Conservation (phyloP, 2,797 vertebrate genomes). For the Falco concolor region DNA sequence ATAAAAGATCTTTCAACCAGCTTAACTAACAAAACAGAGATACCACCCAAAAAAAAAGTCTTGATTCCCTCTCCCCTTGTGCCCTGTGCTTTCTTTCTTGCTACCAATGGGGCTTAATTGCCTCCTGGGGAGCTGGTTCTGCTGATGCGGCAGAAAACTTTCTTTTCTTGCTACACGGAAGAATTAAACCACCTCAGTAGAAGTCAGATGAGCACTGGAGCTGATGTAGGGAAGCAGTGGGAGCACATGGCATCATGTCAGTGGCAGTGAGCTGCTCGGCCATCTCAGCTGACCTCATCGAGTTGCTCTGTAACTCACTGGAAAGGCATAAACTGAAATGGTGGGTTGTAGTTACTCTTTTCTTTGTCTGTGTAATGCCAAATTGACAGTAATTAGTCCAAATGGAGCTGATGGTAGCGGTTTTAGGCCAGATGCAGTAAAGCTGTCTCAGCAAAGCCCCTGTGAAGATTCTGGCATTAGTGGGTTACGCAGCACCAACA, state of each 20-base stretch:
- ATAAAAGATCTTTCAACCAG: not conserved
- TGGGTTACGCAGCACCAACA: not conserved
- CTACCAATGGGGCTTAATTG: not conserved
- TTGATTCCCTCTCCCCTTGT: not conserved
- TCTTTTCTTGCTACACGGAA: not conserved
- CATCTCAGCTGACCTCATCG: not conserved
- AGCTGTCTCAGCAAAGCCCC: not conserved
- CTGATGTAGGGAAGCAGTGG: not conserved
- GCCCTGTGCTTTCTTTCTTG: not conserved
- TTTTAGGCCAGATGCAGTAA: not conserved
- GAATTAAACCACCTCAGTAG: not conserved
- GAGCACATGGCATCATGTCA: not conserved
- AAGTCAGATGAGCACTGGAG: not conserved
- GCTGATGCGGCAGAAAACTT: not conserved
- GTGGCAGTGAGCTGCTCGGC: not conserved
- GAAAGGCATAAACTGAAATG: not conserved
- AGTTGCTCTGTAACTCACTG: not conserved
- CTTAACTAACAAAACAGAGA: not conserved
- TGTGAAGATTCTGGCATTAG: not conserved
- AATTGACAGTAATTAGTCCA: not conserved
- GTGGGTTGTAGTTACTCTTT: not conserved
- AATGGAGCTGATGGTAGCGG: not conserved
- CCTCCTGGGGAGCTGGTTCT: not conserved
- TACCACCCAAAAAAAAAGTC: not conserved
- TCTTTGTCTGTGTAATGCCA: not conserved